Evolutionary conservation across 2,113 vertebrate species (phyloP).

Genomic region (Pteruthius melanotis): DNA sequence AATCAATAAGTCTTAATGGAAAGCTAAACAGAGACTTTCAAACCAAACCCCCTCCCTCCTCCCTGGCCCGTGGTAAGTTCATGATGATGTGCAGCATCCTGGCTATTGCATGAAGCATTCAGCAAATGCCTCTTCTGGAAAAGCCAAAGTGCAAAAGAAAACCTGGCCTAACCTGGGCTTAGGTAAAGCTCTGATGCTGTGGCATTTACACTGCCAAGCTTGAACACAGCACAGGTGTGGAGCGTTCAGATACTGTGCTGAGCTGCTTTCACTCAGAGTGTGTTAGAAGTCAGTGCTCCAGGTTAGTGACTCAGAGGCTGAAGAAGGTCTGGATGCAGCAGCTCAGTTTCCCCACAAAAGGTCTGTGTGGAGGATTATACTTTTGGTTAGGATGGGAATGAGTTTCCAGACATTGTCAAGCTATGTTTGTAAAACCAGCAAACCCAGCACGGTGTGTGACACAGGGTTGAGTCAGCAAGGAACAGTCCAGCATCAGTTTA

Average conservation of each 20-base stretch:
- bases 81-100: neutral
- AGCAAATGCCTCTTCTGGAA: neutral
- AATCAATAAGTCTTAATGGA: conserved; percentile 60
- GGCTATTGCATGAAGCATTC: neutral
- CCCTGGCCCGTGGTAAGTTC: neutral
- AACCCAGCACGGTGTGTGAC: rapidly evolving
- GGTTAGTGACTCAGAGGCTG: neutral
- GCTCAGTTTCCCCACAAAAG: neutral
- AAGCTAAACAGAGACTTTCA: conserved; percentile 45
- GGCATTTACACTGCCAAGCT: neutral
- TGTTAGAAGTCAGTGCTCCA: neutral
- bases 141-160: neutral
- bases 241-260: neutral
- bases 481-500: neutral
- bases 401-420: neutral
- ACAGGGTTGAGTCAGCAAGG: neutral
- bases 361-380: neutral
- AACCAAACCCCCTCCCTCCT: neutral
- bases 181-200: neutral
- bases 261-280: neutral
- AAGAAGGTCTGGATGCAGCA: neutral
- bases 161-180: neutral
- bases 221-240: neutral
- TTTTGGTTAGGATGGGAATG: neutral
- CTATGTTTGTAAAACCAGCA: neutral